These are phyloP conservation scores for Tilapia sparmanii DNA, from an alignment of 2,113 vertebrate genomes.

Conservation along the genomic window DNA sequence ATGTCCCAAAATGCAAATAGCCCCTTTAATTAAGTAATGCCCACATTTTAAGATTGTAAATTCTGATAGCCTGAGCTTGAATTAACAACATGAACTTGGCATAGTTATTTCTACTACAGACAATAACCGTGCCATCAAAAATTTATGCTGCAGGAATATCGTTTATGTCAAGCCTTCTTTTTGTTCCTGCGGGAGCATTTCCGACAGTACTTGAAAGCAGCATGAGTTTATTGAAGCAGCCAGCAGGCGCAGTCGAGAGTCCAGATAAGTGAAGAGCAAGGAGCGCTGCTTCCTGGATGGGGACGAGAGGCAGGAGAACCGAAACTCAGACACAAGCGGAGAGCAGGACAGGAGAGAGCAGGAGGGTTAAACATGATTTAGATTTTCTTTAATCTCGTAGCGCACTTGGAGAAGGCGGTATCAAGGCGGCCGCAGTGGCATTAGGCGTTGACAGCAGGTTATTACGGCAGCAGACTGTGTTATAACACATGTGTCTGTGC, in stretches of 20 bases:
- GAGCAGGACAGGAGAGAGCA: neutral
- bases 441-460: neutral
- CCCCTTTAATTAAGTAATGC: neutral
- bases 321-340: neutral
- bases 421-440: neutral
- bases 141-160: neutral
- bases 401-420: neutral
- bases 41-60: neutral
- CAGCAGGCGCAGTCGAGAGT: constrained; percentile 21
- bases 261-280: neutral
- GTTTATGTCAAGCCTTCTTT: neutral
- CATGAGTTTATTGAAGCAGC: neutral
- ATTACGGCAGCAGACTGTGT: neutral
- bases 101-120: neutral
- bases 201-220: constrained; percentile 20
- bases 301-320: neutral
- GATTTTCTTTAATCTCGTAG: neutral
- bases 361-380: neutral
- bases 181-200: neutral
- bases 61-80: neutral
- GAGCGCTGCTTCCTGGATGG: constrained; percentile 42
- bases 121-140: neutral
- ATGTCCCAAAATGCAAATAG: neutral
- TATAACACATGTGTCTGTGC: constrained; percentile 38
- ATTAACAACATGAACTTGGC: neutral